Evolutionary conservation across 2,797 vertebrate species (phyloP).

Genomic region (Naso thynnoides): DNA sequence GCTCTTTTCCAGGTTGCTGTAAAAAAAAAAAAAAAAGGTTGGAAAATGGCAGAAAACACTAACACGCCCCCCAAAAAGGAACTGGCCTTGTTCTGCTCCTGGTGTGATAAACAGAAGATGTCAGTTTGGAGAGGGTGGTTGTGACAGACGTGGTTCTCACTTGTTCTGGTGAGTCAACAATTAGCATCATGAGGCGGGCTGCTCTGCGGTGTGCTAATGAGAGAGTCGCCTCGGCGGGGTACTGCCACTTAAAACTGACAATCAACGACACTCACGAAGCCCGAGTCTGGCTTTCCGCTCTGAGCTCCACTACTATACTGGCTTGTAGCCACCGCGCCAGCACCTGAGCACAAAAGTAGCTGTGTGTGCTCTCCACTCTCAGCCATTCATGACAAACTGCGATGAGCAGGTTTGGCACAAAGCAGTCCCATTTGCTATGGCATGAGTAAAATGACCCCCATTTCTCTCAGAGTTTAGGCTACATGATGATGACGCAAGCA

Average conservation of each 20-base stretch:
- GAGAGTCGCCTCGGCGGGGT: conserved; percentile 13
- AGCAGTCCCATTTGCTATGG: conserved; percentile 10
- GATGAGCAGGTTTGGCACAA: conserved; percentile 30
- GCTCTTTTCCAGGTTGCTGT: too few relatives aligned
- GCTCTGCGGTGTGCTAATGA: conserved; percentile 16
- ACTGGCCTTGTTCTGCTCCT: too few relatives aligned
- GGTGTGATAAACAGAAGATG: too few relatives aligned
- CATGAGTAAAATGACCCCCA: too few relatives aligned
- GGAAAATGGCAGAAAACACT: not conserved
- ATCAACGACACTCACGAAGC: not conserved
- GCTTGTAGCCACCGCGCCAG: conserved; percentile 41
- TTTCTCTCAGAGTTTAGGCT: too few relatives aligned
- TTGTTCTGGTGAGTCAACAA: conserved; percentile 19
- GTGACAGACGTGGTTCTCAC: conserved; percentile 25
- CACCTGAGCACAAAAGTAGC: conserved; percentile 18
- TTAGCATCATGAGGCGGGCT: conserved; percentile 20
- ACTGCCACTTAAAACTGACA: conserved; percentile 18
- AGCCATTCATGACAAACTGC: conserved; percentile 7
- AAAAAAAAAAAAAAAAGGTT: too few relatives aligned
- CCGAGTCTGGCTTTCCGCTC: conserved; percentile 5
- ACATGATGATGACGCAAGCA: conserved; percentile 16
- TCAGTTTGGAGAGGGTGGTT: not conserved
- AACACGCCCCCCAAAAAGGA: too few relatives aligned
- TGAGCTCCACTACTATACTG: conserved; percentile 12
- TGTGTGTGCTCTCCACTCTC: not conserved